These are phyloP conservation scores for Brachyrhaphis roseni DNA, from an alignment of 2,797 vertebrate genomes.

Conservation along the genomic window DNA sequence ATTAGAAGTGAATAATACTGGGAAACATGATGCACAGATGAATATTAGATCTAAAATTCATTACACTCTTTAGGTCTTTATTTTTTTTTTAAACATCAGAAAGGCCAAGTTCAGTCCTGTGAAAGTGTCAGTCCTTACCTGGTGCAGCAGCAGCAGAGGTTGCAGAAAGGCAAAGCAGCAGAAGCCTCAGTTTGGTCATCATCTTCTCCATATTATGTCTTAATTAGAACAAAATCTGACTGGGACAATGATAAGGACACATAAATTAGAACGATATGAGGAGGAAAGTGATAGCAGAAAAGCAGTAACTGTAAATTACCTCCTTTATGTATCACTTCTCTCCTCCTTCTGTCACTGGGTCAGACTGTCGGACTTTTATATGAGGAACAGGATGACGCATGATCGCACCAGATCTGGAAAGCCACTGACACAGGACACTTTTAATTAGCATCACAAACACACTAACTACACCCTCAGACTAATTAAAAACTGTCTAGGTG, in stretches of 20 bases:
- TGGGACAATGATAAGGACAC: neutral
- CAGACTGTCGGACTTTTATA: slow-evolving; percentile 48
- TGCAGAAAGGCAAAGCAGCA: slow-evolving; percentile 38
- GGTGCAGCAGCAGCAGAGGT: slow-evolving; percentile 34
- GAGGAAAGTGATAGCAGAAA: neutral
- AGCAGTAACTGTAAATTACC: neutral
- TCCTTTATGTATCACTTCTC: slow-evolving; percentile 26
- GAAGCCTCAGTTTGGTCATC: slow-evolving; percentile 29
- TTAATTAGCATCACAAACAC: slow-evolving; percentile 43
- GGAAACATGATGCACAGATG: neutral
- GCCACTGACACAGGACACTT: slow-evolving; percentile 38
- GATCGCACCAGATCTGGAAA: neutral
- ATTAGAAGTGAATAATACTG: neutral
- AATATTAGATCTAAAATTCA: neutral
- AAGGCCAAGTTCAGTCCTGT: neutral
- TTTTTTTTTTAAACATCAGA: neutral
- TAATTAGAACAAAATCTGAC: neutral
- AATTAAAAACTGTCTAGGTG: slow-evolving; percentile 42
- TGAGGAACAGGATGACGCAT: slow-evolving; percentile 7
- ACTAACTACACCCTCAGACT: slow-evolving; percentile 33
- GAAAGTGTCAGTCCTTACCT: slow-evolving; percentile 31
- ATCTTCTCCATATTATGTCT: slow-evolving; percentile 18
- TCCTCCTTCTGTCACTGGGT: slow-evolving; percentile 16
- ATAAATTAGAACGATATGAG: neutral
- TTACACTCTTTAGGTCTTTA: neutral